Evolutionary conservation across 2,888 invertebrate genomes (phyloP), one percentile per base, ranked within the genome.

Genomic region (Agrochola macilenta): DNA sequence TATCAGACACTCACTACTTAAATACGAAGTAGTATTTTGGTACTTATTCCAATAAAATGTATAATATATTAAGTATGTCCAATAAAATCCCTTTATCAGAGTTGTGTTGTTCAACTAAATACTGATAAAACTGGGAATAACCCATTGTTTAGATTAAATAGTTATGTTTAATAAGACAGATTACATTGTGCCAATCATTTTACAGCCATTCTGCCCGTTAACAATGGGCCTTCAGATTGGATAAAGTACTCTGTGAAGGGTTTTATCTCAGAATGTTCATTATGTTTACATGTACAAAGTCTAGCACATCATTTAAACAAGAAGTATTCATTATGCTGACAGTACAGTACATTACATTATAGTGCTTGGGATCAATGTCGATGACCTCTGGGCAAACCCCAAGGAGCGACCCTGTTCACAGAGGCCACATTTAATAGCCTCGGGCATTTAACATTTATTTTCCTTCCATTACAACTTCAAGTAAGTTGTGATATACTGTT

Each of bases 121-220:
- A 64, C 74, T 83, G 82, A 83, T 82, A 79, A 79, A 74, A 74
- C 11, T 49, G 61, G 69, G 70, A 83, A 83, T 76, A 82, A 80
- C 69, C 84, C 60, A 60, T 9, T 69, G 54, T 57, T 60, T 69
- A 71, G 70, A 82, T 83, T 57, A 64, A 69, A 78, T 73, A 70
- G 8, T 77, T 58, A 68, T 72, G 58, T 78, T 69, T 82, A 78
- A 69, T 70, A 52, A 23, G 26, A 35, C 43, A 30, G 76, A 77
- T 77, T 82, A 54, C 26, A 58, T 81, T 46, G 2, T 60, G 69
- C 52, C 43, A 65, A 23, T 65, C 11, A n/a, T 46, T 73, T 57
- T 58, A 46, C 35, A 76, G 58, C 14, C 52, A 43, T 43, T 60
- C 26, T 35, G 26, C n/a, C 43, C 2, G 14, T 5, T 30, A 64